A percentile compares a stretch with the other conserved stretches of the same genome.
These are phyloP conservation scores for Tetrax tetrax DNA, from an alignment of 2,113 vertebrate genomes.

Conservation along the genomic window DNA sequence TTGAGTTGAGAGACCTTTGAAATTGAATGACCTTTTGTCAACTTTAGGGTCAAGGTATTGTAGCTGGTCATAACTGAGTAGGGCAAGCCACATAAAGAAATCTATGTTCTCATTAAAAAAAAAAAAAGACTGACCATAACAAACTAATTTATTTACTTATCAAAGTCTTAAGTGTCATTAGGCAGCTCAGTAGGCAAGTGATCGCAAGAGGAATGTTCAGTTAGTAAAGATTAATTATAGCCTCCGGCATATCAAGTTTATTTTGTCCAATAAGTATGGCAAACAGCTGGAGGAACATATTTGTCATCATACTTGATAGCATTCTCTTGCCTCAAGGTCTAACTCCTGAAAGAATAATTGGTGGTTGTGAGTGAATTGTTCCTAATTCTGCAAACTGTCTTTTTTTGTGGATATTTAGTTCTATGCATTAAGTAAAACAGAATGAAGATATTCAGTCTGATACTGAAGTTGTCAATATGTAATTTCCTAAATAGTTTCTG, in stretches of 20 bases:
- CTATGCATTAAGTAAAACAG: neutral
- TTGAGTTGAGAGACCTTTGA: neutral
- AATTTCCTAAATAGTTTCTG: neutral
- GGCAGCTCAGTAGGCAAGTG: constrained; percentile 39
- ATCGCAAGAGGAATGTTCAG: constrained; percentile 46
- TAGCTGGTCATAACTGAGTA: neutral
- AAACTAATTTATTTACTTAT: constrained; percentile 41
- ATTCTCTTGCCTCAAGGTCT: constrained; percentile 52
- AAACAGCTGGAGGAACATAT: constrained; percentile 72
- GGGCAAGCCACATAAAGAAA: neutral
- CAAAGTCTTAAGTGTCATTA: constrained; percentile 35
- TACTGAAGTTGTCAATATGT: neutral
- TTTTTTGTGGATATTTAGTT: constrained; percentile 51
- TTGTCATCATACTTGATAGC: constrained; percentile 65
- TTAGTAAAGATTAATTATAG: constrained; percentile 71
- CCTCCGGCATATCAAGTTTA: constrained; percentile 67
- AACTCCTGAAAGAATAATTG: constrained; percentile 66
- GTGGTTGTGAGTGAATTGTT: constrained; percentile 61
- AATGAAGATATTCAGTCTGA: neutral
- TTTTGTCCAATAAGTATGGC: constrained; percentile 64
- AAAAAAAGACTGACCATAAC: neutral
- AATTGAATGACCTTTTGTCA: neutral
- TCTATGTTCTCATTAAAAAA: neutral
- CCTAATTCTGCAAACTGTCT: constrained; percentile 50
- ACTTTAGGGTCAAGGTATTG: neutral